Conservation (phyloP, 2,113 vertebrate genomes). For the Pagrus major region DNA sequence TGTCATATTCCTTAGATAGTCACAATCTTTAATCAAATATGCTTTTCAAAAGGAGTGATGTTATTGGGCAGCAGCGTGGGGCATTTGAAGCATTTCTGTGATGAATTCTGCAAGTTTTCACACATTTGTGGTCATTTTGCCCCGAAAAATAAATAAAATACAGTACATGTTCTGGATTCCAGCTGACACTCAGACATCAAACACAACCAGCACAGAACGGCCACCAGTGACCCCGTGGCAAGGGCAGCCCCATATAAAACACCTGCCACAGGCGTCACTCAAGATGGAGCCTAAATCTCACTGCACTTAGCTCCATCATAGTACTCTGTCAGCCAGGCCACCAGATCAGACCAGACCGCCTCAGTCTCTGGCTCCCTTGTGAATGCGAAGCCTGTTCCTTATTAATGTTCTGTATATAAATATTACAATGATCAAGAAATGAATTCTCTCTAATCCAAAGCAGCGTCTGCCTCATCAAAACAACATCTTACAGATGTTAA, state of each 20-base stretch:
- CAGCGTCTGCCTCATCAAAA: constrained; percentile 20
- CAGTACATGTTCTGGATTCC: constrained; percentile 10
- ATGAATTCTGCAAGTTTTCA: background rate
- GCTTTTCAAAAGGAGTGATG: background rate
- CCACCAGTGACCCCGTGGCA: constrained; percentile 66
- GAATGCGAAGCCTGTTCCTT: constrained; percentile 16
- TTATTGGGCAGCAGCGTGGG: background rate
- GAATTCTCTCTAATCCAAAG: constrained; percentile 24
- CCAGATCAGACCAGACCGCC: constrained; percentile 14
- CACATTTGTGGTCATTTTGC: background rate
- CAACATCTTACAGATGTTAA: background rate
- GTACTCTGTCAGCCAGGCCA: constrained; percentile 29
- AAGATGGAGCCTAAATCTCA: constrained; percentile 63
- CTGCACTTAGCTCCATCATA: constrained; percentile 61
- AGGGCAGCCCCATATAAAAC: constrained; percentile 71
- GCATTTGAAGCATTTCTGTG: no score
- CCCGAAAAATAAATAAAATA: no score
- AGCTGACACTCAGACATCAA: constrained; percentile 30
- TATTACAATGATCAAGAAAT: constrained; percentile 21
- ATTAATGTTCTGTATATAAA: constrained; percentile 30
- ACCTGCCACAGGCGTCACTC: constrained; percentile 74
- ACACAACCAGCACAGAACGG: constrained; percentile 37
- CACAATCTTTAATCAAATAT: background rate
- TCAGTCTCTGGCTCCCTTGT: constrained; percentile 10
- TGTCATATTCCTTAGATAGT: background rate